Conservation (phyloP, 2,113 vertebrate genomes). For the Colistium nudipinnis region DNA sequence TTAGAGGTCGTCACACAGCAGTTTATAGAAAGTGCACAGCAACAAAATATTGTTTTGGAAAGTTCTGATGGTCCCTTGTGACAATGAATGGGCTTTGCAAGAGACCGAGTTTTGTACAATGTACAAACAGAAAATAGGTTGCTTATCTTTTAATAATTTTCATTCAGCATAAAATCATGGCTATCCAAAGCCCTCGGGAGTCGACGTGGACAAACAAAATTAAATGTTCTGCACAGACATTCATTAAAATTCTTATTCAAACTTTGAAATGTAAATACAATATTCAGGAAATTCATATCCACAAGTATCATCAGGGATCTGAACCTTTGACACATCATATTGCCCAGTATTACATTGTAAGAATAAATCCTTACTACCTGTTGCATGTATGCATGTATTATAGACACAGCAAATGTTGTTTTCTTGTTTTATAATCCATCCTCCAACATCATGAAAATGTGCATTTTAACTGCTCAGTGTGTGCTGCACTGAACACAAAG, state of each 20-base stretch:
- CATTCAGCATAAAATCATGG: constrained; percentile 32
- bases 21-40: constrained; percentile 68
- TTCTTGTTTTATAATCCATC: constrained; percentile 2
- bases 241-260: constrained; percentile 35
- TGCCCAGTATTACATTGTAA: background rate
- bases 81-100: constrained; percentile 39
- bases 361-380: constrained; percentile 4
- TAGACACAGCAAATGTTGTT: background rate
- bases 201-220: constrained; percentile 37
- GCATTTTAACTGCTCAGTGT: background rate
- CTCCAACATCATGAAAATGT: background rate
- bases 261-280: constrained; percentile 19
- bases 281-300: constrained; percentile 6
- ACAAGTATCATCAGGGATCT: constrained; percentile 1
- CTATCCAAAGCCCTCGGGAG: constrained; percentile 31
- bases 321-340: background rate
- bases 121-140: constrained; percentile 43
- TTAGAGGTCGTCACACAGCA: constrained; percentile 64
- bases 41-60: constrained; percentile 65
- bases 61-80: constrained; percentile 54
- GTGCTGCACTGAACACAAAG: background rate
- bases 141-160: constrained; percentile 62
- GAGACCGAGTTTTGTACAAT: constrained; percentile 19
- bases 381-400: background rate
- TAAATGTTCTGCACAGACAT: constrained; percentile 20